Base-by-base conservation (phyloP, 1,140 invertebrate species). In the Drosophila teissieri region DNA sequence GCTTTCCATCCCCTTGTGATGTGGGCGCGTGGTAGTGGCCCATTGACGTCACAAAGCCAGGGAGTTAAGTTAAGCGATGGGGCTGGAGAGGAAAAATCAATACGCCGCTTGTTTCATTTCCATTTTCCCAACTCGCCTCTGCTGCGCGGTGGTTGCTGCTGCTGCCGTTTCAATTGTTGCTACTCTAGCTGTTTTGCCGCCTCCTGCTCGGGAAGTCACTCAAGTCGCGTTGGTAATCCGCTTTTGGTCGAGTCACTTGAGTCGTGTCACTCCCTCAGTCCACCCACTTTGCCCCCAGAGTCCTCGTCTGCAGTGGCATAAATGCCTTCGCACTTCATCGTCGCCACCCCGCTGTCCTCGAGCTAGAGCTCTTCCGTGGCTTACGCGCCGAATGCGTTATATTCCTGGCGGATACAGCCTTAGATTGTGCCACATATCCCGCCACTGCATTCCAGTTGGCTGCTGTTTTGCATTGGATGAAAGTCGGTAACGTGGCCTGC, bases 151-250 rank as follows among this genome's bases (percentile, higher is more conserved):
- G 12, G 68, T 42, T 64, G 40, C 40, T 40, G 54, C 62, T 12
- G 68, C 46, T 64, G 44, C 44, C 44, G 49, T 40, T 63, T 53
- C 51, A 51, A 55, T 70, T 63, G 44, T 46, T 62, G 51, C 31
- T 54, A 34, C 49, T 55, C 45, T 64, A 49, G 73, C 24, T 72
- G 46, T 42, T 80, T 31, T 55, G 49, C 42, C 15, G 15, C 49
- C 37, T 42, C 24, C 58, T 65, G 70, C 60, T 42, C 36, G 70
- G 31, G 56, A 86, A 81, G 80, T 84, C 80, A 80, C 77, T 85
- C 80, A 81, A 85, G 82, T 81, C 78, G 58, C 73, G 58, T 65
- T 65, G 73, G 55, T 85, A 86, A 85, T 85, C 81, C 82, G 81
- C 73, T 86, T 84, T 75, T 77, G 82, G 78, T 53, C 67, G 73